Percentiles rank a stretch among this genome's conserved stretches.
phyloP scores from a whole-genome alignment of 2,888 invertebrate species.

The Acrocyrtus sp. region DNA sequence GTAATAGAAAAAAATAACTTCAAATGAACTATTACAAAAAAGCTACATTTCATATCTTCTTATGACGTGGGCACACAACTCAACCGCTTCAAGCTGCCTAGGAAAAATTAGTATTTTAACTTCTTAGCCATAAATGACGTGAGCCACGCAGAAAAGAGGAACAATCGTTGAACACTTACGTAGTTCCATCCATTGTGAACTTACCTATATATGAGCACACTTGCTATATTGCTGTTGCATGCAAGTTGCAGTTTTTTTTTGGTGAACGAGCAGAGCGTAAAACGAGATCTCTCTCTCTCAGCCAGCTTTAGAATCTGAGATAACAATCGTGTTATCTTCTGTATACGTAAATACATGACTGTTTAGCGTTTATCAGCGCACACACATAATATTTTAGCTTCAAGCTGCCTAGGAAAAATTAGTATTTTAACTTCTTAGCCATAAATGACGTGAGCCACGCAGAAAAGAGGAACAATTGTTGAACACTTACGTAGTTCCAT shows the following conservation, averaged over 20 bases:
- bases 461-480: neutral
- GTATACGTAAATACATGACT: too few relatives aligned
- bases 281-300: conserved; percentile 9
- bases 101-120: conserved; percentile 29
- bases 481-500: neutral
- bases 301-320: too few relatives aligned
- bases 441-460: conserved; percentile 32
- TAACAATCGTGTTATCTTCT: too few relatives aligned
- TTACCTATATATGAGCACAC: neutral
- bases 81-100: conserved; percentile 27
- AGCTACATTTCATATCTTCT: conserved; percentile 8
- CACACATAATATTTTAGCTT: conserved; percentile 15
- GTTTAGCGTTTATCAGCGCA: too few relatives aligned
- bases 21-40: too few relatives aligned
- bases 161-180: too few relatives aligned
- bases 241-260: too few relatives aligned
- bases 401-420: conserved; percentile 24
- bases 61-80: conserved; percentile 28
- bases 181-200: neutral
- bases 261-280: conserved; percentile 28
- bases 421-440: conserved; percentile 35
- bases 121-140: conserved; percentile 39
- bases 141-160: conserved; percentile 9
- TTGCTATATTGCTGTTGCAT: neutral
- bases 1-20: too few relatives aligned